Percentiles rank a stretch among this genome's conserved stretches.
Evolutionary conservation across 1,140 invertebrate species (phyloP).

Genomic region (Megalonaias nervosa): DNA sequence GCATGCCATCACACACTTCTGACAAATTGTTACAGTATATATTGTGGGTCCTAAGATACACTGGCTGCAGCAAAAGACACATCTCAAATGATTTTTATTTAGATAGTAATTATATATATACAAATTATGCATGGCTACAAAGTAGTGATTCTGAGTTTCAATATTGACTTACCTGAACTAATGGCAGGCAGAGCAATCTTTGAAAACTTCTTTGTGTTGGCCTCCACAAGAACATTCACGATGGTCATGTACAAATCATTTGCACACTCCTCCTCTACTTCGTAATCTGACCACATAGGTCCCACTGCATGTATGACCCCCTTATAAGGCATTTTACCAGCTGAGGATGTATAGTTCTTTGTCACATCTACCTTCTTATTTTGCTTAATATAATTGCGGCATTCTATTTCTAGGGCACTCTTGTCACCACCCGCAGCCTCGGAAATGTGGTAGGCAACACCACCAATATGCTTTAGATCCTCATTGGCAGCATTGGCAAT

Average conservation of each 20-base stretch:
- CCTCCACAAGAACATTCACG: constrained; percentile 17
- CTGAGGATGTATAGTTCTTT: constrained; percentile 23
- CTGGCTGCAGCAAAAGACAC: too few relatives aligned
- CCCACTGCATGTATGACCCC: constrained; percentile 42
- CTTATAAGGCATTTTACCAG: constrained; percentile 35
- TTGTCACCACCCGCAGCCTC: constrained; percentile 39
- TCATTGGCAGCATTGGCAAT: constrained; percentile 54
- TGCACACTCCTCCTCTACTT: constrained; percentile 11
- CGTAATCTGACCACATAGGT: constrained; percentile 31
- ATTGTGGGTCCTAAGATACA: too few relatives aligned
- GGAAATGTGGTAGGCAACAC: constrained; percentile 41
- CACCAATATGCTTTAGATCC: constrained; percentile 34
- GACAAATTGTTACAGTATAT: too few relatives aligned
- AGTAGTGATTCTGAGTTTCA: too few relatives aligned
- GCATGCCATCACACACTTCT: too few relatives aligned
- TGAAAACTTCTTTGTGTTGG: not conserved
- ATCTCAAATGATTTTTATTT: too few relatives aligned
- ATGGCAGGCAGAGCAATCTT: constrained; percentile 35
- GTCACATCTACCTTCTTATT: constrained; percentile 7
- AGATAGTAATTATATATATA: too few relatives aligned
- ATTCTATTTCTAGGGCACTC: constrained; percentile 28
- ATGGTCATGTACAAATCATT: constrained; percentile 32
- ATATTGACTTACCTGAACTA: constrained; percentile 31
- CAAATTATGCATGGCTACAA: too few relatives aligned
- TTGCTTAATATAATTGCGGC: constrained; percentile 24